Evolutionary conservation across 1,140 invertebrate species (phyloP).

Genomic region (Whitmania pigra): DNA sequence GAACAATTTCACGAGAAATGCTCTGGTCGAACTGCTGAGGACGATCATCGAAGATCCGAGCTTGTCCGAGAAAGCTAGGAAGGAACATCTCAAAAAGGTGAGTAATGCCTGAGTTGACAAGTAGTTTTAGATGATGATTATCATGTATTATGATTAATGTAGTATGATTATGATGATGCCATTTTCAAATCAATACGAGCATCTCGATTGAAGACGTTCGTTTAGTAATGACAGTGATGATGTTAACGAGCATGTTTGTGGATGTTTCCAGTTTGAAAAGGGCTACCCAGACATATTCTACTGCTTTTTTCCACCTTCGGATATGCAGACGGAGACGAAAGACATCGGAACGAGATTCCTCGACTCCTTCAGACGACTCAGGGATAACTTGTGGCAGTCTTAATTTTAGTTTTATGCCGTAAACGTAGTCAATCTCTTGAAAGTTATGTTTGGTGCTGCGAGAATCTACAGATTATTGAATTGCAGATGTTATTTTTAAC

Average conservation of each 20-base stretch:
- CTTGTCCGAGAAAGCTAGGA: neutral
- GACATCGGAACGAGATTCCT: neutral
- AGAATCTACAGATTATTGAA: too few relatives aligned
- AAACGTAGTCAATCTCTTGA: too few relatives aligned
- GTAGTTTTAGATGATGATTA: too few relatives aligned
- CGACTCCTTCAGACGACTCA: too few relatives aligned
- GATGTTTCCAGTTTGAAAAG: slow-evolving; percentile 7
- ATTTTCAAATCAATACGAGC: neutral
- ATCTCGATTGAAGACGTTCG: neutral
- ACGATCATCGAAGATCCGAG: neutral
- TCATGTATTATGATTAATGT: too few relatives aligned
- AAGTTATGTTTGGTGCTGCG: too few relatives aligned
- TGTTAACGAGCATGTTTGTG: neutral
- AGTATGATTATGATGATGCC: too few relatives aligned
- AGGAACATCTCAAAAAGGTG: neutral
- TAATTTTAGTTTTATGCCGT: too few relatives aligned
- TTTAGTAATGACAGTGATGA: neutral
- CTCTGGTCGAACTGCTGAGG: neutral
- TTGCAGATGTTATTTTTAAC: too few relatives aligned
- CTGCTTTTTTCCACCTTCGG: slow-evolving; percentile 3
- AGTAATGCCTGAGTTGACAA: neutral
- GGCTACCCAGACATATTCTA: slow-evolving; percentile 6
- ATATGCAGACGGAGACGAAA: neutral
- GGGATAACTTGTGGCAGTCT: too few relatives aligned
- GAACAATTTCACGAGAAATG: neutral